These are phyloP conservation scores for Trematocara stigmaticum DNA, from an alignment of 2,113 vertebrate species.

Conservation along the genomic window DNA sequence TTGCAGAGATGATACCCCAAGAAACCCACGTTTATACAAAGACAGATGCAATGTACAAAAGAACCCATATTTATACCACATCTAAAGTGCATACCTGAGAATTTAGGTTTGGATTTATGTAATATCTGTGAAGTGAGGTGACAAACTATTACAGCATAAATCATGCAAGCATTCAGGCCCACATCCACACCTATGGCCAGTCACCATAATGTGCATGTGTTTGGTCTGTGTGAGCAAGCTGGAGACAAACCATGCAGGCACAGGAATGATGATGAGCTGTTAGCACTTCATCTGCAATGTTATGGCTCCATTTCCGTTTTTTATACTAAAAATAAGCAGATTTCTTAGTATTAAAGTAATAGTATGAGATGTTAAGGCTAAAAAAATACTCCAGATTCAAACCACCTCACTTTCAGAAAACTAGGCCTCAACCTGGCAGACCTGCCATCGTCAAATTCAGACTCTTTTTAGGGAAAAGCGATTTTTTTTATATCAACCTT, in stretches of 20 bases:
- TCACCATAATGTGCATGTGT: not conserved
- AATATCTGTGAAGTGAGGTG: not conserved
- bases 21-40: not conserved
- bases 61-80: not conserved
- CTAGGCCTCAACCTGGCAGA: rapidly evolving
- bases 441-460: not conserved
- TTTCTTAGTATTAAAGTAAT: not conserved
- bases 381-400: not conserved
- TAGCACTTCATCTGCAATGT: not conserved
- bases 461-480: not conserved
- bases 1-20: not conserved
- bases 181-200: not conserved
- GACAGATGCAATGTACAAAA: not conserved
- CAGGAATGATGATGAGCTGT: not conserved
- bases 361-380: not conserved
- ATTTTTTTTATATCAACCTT: not conserved
- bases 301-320: not conserved
- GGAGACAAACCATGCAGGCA: not conserved
- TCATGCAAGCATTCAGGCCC: not conserved
- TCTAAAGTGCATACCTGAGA: not conserved
- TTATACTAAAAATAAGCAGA: not conserved
- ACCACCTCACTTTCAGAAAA: not conserved
- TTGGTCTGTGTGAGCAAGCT: not conserved
- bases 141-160: not conserved
- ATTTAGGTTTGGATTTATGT: not conserved